These are phyloP conservation scores for Delichon dasypus DNA, from an alignment of 2,797 vertebrate species.

Conservation along the genomic window DNA sequence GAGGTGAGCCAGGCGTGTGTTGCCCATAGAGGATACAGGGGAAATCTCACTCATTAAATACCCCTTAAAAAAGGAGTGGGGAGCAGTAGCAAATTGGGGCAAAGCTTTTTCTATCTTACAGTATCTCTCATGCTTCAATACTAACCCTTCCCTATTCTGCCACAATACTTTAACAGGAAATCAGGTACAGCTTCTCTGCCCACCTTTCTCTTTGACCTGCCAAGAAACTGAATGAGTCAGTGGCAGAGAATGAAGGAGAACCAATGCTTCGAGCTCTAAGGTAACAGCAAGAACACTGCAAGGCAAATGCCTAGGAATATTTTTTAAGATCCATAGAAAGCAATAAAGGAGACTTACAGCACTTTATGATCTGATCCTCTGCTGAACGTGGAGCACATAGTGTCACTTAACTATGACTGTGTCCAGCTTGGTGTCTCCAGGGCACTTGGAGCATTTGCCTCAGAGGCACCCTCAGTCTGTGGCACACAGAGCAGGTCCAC, in stretches of 20 bases:
- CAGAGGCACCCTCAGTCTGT: neutral
- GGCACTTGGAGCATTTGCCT: neutral
- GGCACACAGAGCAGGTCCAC: neutral
- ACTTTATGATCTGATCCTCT: neutral
- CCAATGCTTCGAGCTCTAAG: neutral
- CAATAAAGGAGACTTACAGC: neutral
- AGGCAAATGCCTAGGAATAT: neutral
- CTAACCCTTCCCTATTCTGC: neutral
- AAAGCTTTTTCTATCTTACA: neutral
- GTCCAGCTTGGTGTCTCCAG: neutral
- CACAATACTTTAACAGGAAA: neutral
- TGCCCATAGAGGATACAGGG: neutral
- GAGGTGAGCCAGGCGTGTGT: conserved; percentile 36
- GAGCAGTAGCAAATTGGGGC: neutral
- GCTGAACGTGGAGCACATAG: accelerated
- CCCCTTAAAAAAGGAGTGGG: neutral
- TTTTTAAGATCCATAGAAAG: neutral
- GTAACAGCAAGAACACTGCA: neutral
- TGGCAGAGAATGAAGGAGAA: neutral
- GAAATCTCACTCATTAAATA: conserved; percentile 12
- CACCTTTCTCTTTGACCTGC: neutral
- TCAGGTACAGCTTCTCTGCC: neutral
- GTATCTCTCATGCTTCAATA: neutral
- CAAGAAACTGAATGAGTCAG: neutral
- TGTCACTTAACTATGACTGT: neutral